These are phyloP conservation scores for Epinephelus fuscoguttatus DNA, from an alignment of 2,113 vertebrate genomes.

Conservation along the genomic window DNA sequence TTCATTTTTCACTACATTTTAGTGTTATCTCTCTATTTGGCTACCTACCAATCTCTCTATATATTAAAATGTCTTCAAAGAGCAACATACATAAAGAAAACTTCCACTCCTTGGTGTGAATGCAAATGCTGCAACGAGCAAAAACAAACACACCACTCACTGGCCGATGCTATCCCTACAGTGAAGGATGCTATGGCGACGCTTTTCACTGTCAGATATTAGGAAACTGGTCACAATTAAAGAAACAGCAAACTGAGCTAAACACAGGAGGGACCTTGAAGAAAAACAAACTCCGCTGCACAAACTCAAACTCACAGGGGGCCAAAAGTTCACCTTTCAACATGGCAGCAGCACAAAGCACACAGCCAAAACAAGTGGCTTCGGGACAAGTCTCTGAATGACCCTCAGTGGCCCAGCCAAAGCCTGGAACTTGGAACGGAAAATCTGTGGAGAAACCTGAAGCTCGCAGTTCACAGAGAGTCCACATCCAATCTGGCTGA, in stretches of 20 bases:
- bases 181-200: background rate
- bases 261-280: conserved; percentile 12
- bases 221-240: conserved; percentile 8
- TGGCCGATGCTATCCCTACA: background rate
- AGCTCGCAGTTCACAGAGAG: conserved; percentile 24
- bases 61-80: conserved; percentile 1
- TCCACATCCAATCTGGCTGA: conserved; percentile 44
- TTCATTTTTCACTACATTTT: background rate
- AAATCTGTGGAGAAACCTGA: conserved; percentile 48
- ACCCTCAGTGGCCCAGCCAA: conserved; percentile 43
- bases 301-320: conserved; percentile 2
- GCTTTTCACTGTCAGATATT: background rate
- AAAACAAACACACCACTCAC: background rate
- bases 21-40: background rate
- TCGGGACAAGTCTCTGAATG: conserved; percentile 32
- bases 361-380: conserved; percentile 49
- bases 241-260: background rate
- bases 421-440: conserved; percentile 36
- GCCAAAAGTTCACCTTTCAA: conserved; percentile 41
- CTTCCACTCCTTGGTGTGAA: background rate
- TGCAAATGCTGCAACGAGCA: background rate
- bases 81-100: background rate
- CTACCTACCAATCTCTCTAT: background rate
- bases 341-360: conserved; percentile 42
- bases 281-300: conserved; percentile 11